Evolutionary conservation across 1,140 invertebrate genomes (phyloP).

Genomic region (Sweltsa coloradensis): DNA sequence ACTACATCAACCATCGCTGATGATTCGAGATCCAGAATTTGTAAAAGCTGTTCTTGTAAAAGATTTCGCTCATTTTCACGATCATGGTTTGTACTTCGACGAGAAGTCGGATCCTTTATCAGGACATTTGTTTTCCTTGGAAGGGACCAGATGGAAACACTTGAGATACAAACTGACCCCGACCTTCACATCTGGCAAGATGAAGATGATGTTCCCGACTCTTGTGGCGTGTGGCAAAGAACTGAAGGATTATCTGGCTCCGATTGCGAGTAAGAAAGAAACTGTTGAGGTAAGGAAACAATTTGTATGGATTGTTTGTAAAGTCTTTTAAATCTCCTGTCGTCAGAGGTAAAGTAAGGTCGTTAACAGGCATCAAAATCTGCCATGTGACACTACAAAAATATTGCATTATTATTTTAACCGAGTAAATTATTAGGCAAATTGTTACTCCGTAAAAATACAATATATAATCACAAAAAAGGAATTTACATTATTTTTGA

Average conservation of each 20-base stretch:
- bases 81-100: conserved; percentile 37
- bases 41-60: conserved; percentile 42
- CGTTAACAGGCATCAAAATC: no score
- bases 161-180: conserved; percentile 34
- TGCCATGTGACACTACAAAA: no score
- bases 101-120: conserved; percentile 23
- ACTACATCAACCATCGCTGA: conserved; percentile 19
- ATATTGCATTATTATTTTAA: no score
- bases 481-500: no score
- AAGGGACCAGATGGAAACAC: conserved; percentile 29
- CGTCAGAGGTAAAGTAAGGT: no score
- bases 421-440: no score
- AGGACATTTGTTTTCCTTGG: conserved; percentile 8
- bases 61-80: conserved; percentile 42
- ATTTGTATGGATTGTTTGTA: no score
- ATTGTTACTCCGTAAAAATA: no score
- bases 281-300: conserved; percentile 26
- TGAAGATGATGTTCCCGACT: conserved; percentile 32
- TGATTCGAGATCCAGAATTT: conserved; percentile 32
- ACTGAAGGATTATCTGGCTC: neutral
- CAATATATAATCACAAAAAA: no score
- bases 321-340: no score
- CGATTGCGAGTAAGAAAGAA: conserved; percentile 13
- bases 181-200: conserved; percentile 33
- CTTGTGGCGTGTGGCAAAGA: neutral